Evolutionary conservation across 2,113 vertebrate species (phyloP).

Genomic region (Brachypodius melanocephalos): DNA sequence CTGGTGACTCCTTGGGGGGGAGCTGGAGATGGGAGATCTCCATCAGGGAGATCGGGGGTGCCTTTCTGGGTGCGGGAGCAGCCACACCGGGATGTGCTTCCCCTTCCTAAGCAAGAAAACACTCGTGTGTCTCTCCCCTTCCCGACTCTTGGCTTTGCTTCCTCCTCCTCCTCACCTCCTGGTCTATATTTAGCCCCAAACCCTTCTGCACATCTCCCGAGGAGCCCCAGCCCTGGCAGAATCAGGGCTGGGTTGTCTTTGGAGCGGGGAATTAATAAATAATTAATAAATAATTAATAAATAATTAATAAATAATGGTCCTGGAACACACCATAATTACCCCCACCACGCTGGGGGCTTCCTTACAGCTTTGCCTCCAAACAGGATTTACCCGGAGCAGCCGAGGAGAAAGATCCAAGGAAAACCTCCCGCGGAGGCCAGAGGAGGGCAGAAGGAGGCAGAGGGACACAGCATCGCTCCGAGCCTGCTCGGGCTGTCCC

Average conservation of each 20-base stretch:
- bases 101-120: not conserved
- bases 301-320: not conserved
- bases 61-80: not conserved
- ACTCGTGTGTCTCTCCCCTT: not conserved
- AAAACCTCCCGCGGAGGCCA: not conserved
- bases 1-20: fast-evolving
- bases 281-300: too few relatives aligned
- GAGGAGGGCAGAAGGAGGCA: constrained; percentile 49
- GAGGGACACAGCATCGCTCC: fast-evolving
- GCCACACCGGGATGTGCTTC: constrained; percentile 41
- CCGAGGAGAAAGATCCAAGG: not conserved
- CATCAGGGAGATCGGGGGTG: not conserved
- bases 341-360: not conserved
- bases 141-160: not conserved
- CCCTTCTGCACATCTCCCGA: not conserved
- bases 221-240: not conserved
- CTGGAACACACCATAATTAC: not conserved
- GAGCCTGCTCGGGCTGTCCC: not conserved
- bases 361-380: not conserved
- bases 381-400: not conserved
- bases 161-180: not conserved
- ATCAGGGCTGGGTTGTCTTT: not conserved
- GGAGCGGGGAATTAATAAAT: not conserved
- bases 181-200: not conserved
- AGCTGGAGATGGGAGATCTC: not conserved